phyloP scores from a whole-genome alignment of 2,888 invertebrate species.

The Micoletzkya japonica region DNA sequence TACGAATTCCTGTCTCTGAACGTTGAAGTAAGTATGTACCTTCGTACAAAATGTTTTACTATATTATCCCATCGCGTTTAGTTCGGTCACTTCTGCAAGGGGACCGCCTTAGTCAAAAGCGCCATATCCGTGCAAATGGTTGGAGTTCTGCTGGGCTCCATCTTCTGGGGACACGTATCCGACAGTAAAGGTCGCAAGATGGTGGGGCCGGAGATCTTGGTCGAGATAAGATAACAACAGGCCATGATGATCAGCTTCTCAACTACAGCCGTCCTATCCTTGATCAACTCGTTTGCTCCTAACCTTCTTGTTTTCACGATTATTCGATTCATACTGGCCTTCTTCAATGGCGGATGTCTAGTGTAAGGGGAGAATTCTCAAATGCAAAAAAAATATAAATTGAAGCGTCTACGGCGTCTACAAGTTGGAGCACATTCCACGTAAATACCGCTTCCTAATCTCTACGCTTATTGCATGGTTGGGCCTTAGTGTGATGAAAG shows the following conservation, averaged over 20 bases:
- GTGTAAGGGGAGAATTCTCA: slow-evolving; percentile 33
- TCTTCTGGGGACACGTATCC: slow-evolving; percentile 41
- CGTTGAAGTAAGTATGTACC: slow-evolving; percentile 32
- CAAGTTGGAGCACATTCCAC: slow-evolving; percentile 55
- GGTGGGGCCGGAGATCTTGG: slow-evolving; percentile 13
- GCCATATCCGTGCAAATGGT: slow-evolving; percentile 58
- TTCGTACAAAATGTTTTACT: background rate
- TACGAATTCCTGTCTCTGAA: slow-evolving; percentile 45
- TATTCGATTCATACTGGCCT: slow-evolving; percentile 48
- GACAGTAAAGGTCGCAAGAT: slow-evolving; percentile 41
- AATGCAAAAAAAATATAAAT: slow-evolving; percentile 5
- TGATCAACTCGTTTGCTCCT: slow-evolving; percentile 38
- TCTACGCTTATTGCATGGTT: slow-evolving; percentile 45
- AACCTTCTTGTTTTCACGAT: slow-evolving; percentile 49
- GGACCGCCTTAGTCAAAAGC: slow-evolving; percentile 47
- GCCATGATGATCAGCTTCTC: slow-evolving; percentile 37
- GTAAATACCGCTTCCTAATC: slow-evolving; percentile 56
- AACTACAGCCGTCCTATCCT: slow-evolving; percentile 30
- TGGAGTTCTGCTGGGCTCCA: slow-evolving; percentile 43
- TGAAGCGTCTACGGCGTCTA: slow-evolving; percentile 47
- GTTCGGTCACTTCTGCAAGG: slow-evolving; percentile 45
- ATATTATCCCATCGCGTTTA: slow-evolving; percentile 20
- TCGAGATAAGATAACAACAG: slow-evolving; percentile 16
- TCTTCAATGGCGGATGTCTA: slow-evolving; percentile 57
- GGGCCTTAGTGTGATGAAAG: too few species aligned